Conservation (phyloP, 2,113 vertebrate genomes). For the Motacilla alba region DNA sequence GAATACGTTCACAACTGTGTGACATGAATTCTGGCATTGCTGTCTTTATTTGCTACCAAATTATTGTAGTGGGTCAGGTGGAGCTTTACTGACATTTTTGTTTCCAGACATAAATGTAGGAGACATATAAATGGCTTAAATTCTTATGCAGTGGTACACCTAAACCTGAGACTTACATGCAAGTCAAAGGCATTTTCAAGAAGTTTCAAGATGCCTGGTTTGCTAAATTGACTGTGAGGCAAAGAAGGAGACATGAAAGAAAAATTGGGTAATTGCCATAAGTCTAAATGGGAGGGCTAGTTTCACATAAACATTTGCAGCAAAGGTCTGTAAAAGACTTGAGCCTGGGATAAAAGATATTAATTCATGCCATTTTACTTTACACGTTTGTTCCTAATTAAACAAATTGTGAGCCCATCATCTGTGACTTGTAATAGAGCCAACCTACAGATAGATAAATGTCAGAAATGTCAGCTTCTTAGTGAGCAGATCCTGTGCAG, state of each 20-base stretch:
- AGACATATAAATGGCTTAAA: neutral
- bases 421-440: neutral
- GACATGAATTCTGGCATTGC: fast-evolving
- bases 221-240: neutral
- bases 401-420: neutral
- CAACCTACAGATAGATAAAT: neutral
- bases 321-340: neutral
- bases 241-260: neutral
- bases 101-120: neutral
- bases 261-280: neutral
- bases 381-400: neutral
- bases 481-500: neutral
- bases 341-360: neutral
- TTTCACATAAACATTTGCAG: neutral
- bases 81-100: neutral
- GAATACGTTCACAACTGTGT: neutral
- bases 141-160: neutral
- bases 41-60: neutral
- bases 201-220: neutral
- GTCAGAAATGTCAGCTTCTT: neutral
- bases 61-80: neutral
- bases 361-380: neutral
- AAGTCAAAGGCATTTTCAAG: neutral
- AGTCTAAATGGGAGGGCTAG: neutral
- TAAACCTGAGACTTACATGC: neutral